phyloP scores from a whole-genome alignment of 1,140 invertebrate genomes.

The Archivesica marissinica region DNA sequence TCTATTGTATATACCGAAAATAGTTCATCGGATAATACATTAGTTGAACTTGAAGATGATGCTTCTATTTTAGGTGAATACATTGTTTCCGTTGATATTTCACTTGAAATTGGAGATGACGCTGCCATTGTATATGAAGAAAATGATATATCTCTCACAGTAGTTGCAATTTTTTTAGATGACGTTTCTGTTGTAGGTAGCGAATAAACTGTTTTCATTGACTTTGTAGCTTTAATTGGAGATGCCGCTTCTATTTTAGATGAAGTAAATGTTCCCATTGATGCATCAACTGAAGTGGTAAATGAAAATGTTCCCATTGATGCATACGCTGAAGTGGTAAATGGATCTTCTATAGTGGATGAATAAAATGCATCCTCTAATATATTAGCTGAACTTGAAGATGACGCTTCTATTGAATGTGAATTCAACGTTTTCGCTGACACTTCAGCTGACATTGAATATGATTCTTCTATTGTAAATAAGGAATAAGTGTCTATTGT shows the following conservation, averaged over 20 bases:
- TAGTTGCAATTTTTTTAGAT: conserved; percentile 15
- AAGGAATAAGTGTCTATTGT: too few relatives aligned
- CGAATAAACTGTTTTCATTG: too few relatives aligned
- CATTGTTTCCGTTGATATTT: background rate
- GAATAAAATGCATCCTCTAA: too few relatives aligned
- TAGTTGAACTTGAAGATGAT: background rate
- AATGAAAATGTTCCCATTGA: background rate
- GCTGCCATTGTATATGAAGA: background rate
- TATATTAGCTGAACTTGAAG: too few relatives aligned
- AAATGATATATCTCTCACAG: background rate
- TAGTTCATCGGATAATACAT: background rate
- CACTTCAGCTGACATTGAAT: too few relatives aligned
- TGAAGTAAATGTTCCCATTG: background rate
- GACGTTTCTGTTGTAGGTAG: too few relatives aligned
- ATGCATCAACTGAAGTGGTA: too few relatives aligned
- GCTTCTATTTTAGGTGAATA: too few relatives aligned
- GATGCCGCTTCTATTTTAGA: background rate
- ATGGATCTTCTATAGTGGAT: too few relatives aligned
- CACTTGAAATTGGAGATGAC: background rate
- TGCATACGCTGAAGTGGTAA: background rate
- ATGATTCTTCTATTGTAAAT: too few relatives aligned
- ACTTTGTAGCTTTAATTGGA: background rate
- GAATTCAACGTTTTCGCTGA: too few relatives aligned
- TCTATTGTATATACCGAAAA: background rate
- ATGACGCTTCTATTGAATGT: too few relatives aligned